Evolutionary conservation across 2,888 invertebrate species (phyloP).

Genomic region (Cantharis nigra): DNA sequence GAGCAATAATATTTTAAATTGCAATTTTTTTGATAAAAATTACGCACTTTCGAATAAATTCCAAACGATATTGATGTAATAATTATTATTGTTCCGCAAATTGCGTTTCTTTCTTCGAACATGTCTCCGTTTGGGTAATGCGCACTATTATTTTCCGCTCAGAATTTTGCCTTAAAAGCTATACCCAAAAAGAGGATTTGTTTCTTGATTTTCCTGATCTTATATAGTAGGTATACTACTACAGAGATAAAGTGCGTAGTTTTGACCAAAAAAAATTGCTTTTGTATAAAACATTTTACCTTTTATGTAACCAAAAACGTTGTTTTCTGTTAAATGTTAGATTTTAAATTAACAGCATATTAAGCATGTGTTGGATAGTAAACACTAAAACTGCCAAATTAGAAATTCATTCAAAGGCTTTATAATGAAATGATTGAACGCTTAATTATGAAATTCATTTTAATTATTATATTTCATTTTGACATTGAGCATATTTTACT

Average conservation of each 20-base stretch:
- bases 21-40: neutral
- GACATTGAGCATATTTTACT: neutral
- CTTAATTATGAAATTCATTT: neutral
- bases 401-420: conserved; percentile 4
- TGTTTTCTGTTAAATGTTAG: conserved; percentile 30
- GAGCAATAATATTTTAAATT: neutral
- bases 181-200: neutral
- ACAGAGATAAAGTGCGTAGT: neutral
- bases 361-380: conserved; percentile 21
- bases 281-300: conserved; percentile 5
- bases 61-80: neutral
- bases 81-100: no score
- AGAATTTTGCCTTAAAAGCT: neutral
- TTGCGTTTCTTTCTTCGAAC: neutral
- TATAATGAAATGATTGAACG: conserved; percentile 4
- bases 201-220: neutral
- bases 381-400: conserved; percentile 28
- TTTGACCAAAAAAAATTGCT: neutral
- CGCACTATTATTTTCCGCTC: neutral
- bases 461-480: neutral
- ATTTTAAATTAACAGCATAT: conserved; percentile 1
- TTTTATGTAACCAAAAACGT: conserved; percentile 21
- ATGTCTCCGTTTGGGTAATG: neutral
- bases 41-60: neutral
- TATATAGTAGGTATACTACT: no score